Evolutionary conservation across 2,113 vertebrate species (phyloP), one percentile per base, ranked within the genome.

Genomic region (Halcyon senegalensis): DNA sequence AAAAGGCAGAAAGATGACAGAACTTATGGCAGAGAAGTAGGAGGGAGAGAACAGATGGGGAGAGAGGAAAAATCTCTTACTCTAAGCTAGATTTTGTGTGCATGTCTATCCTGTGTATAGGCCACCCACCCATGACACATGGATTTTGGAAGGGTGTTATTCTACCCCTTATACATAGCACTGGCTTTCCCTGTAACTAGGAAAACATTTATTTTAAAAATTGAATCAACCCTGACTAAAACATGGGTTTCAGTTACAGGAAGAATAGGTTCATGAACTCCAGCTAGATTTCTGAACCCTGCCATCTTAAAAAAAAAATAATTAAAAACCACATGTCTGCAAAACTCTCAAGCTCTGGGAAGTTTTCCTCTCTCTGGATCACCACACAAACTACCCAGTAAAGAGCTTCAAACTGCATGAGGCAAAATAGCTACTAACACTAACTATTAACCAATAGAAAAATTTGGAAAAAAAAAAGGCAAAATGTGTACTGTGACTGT

Each of bases 191-290:
- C 70, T 87, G 41, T 58, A 94, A 93, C 80, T 96, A 94, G 41
- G 37, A 96, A 96, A 97, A 95, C 62, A 84, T 96, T 97, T 96
- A 94, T 92, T 95, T 97, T 94, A 94, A 96, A 97, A 94, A 96
- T 96, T 92, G 95, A 96, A 95, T 96, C 92, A 96, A 91, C 89
- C 74, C 89, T 92, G 86, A 91, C 84, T 89, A 96, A 97, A 97
- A 89, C 92, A 96, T 82, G 66, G 94, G 95, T 96, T 96, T 96
- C 69, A 15, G 67, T 97, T 96, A 96, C 96, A 97, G 96, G 94
- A 96, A 96, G 81, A 91, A 79, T 23, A 92, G 89, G 95, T 96
- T 97, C 95, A 94, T 96, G 96, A 96, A 96, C 96, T 96, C 58
- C 67, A 87, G 89, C 33, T 82, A 89, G 44, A 92, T 95, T 94